Evolutionary conservation across 2,797 vertebrate species (phyloP).

Genomic region (Graptemys geographica): DNA sequence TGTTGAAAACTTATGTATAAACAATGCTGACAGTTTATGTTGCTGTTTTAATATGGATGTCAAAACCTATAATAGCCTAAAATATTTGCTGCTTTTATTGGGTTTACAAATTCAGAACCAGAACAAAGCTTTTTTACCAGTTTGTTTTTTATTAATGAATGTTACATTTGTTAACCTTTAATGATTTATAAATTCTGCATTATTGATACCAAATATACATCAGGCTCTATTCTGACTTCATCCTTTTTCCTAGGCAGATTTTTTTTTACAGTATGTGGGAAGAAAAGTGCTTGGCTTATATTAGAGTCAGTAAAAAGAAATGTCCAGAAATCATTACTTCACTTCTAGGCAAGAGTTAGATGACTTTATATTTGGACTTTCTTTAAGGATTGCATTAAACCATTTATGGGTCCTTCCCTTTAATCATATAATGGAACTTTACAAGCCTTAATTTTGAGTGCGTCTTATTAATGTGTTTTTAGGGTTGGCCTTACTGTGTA

Average conservation of each 20-base stretch:
- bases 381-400: neutral
- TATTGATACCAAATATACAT: neutral
- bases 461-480: neutral
- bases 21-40: constrained; percentile 43
- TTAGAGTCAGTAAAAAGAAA: neutral
- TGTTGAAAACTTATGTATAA: constrained; percentile 41
- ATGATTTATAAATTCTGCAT: constrained; percentile 7
- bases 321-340: neutral
- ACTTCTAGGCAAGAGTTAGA: neutral
- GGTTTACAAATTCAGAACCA: neutral
- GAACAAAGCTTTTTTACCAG: neutral
- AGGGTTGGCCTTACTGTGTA: neutral
- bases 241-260: neutral
- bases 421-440: neutral
- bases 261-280: neutral
- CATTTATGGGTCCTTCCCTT: neutral
- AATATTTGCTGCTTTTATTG: constrained; percentile 28
- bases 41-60: constrained; percentile 47
- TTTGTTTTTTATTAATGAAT: constrained; percentile 43
- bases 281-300: neutral
- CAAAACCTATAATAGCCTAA: constrained; percentile 45
- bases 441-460: neutral
- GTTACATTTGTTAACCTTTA: constrained; percentile 18
- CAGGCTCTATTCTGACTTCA: constrained; percentile 6
- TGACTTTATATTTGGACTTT: neutral